Conservation (phyloP, 2,888 invertebrate species). For the Agrilus biguttatus region DNA sequence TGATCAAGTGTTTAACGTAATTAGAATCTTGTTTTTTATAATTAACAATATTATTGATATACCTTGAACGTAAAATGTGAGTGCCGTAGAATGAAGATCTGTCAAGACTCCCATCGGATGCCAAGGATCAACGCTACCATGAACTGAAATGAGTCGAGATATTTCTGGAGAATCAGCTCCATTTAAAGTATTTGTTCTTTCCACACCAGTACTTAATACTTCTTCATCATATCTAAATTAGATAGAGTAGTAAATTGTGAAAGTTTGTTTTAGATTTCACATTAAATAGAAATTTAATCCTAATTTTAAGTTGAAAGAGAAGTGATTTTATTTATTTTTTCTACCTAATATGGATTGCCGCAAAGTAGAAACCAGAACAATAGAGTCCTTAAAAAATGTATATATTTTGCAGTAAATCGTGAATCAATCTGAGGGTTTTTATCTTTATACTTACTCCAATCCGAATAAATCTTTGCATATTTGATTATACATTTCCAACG, state of each 20-base stretch:
- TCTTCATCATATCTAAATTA: slow-evolving; percentile 26
- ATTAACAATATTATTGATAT: neutral
- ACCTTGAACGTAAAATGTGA: slow-evolving; percentile 15
- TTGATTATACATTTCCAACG: slow-evolving; percentile 41
- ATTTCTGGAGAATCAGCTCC: slow-evolving; percentile 37
- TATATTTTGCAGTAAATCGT: too few relatives aligned
- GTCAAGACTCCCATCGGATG: slow-evolving; percentile 36
- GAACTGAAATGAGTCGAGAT: slow-evolving; percentile 40
- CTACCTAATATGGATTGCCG: too few relatives aligned
- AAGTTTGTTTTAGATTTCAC: slow-evolving; percentile 25
- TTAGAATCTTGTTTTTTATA: too few relatives aligned
- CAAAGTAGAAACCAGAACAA: too few relatives aligned
- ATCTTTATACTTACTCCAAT: slow-evolving; percentile 6
- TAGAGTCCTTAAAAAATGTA: too few relatives aligned
- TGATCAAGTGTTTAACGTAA: too few relatives aligned
- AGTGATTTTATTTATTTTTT: too few relatives aligned
- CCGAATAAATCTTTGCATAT: slow-evolving; percentile 70
- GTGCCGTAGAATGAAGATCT: slow-evolving; percentile 18
- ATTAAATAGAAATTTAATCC: too few relatives aligned
- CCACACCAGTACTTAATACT: slow-evolving; percentile 43
- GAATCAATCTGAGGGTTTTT: too few relatives aligned
- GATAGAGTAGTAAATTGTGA: slow-evolving; percentile 5
- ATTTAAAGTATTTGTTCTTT: slow-evolving; percentile 39
- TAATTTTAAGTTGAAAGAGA: too few relatives aligned
- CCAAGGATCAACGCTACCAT: slow-evolving; percentile 47